phyloP scores from a whole-genome alignment of 2,888 invertebrate species.

The Apamea anceps region DNA sequence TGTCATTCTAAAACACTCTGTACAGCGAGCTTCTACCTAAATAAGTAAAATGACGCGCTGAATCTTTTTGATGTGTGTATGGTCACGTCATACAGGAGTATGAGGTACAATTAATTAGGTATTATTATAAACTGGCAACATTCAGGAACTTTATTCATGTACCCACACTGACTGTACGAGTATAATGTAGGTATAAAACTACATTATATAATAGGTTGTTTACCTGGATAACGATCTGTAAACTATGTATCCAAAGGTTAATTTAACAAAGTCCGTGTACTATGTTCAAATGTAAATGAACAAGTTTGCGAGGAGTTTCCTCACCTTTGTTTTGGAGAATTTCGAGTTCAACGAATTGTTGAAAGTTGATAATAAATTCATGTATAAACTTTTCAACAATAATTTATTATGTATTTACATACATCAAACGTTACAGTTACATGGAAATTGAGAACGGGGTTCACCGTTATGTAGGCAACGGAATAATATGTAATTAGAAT shows the following conservation, averaged over 20 bases:
- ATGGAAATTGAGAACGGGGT: not conserved
- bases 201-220: not conserved
- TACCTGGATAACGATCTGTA: slow-evolving; percentile 1
- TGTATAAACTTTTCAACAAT: slow-evolving; percentile 16
- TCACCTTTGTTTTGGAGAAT: slow-evolving; percentile 22
- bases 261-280: slow-evolving; percentile 6
- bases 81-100: slow-evolving; percentile 41
- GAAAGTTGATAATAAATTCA: not conserved
- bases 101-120: slow-evolving; percentile 11
- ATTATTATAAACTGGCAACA: slow-evolving; percentile 24
- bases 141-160: slow-evolving; percentile 4
- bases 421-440: not conserved
- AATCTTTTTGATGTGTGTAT: slow-evolving; percentile 51
- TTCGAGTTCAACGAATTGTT: slow-evolving; percentile 23
- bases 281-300: slow-evolving; percentile 23
- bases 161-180: not conserved
- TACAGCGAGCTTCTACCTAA: slow-evolving; percentile 44
- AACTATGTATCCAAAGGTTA: slow-evolving; percentile 11
- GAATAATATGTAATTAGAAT: not conserved
- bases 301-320: slow-evolving; percentile 27
- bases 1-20: not conserved
- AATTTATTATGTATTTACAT: not conserved
- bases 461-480: not conserved
- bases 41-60: slow-evolving; percentile 63
- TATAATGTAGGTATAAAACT: not conserved